A percentile compares a stretch with the other conserved stretches of the same genome.
Conservation (phyloP, 2,113 vertebrate genomes). For the Sciurus niger region DNA sequence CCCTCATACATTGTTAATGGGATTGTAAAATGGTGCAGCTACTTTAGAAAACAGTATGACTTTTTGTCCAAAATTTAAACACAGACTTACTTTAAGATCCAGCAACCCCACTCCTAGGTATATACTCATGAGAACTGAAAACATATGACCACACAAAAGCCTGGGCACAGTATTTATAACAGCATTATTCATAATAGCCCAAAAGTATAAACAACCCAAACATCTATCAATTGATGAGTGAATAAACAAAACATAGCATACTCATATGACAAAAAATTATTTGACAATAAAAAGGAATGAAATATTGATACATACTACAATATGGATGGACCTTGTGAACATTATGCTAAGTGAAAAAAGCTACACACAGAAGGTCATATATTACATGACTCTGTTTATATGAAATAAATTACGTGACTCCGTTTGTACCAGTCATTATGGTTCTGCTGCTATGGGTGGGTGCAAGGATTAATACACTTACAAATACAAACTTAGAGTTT, state of each 20-base stretch:
- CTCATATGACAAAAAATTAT: background rate
- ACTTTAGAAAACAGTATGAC: background rate
- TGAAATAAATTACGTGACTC: background rate
- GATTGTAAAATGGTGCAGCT: background rate
- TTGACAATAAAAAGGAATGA: background rate
- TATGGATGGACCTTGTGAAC: background rate
- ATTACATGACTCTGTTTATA: background rate
- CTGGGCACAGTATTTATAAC: background rate
- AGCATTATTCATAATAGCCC: background rate
- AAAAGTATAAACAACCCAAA: slow-evolving; percentile 23
- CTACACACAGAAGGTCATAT: background rate
- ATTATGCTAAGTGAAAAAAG: background rate
- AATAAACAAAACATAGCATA: background rate
- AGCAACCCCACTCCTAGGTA: background rate
- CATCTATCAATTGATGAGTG: background rate
- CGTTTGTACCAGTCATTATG: background rate
- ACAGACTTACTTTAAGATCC: background rate
- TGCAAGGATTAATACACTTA: background rate
- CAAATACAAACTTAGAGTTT: background rate
- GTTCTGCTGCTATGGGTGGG: background rate
- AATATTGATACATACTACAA: background rate
- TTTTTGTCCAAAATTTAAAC: slow-evolving; percentile 49
- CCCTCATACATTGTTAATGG: background rate
- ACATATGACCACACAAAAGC: background rate
- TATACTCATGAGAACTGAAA: background rate